Evolutionary conservation across 1,140 invertebrate species (phyloP), one percentile per base, ranked within the genome.

Genomic region (Neodiprion lecontei): DNA sequence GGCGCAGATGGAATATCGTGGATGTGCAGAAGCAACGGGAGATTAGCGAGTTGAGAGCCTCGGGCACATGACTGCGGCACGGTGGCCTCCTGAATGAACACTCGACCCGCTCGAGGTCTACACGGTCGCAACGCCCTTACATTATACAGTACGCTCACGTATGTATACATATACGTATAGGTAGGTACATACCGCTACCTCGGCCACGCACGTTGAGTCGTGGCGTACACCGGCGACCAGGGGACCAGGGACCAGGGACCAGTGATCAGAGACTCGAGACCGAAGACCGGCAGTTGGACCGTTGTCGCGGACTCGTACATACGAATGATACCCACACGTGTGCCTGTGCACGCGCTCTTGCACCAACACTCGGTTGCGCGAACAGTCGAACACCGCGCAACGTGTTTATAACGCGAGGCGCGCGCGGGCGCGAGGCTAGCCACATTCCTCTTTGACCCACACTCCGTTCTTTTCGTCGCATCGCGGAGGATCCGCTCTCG

Each of bases 371-470:
- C 53, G 53, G 11, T 61, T 17, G 53, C n/a, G 53, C 53, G 11
- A 61, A 17, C 53, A 61, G 53, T 17, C 53, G n/a, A 61, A 61
- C 53, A 61, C 53, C 53, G 53, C n/a, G 11, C 53, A 61, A 61
- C 53, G 53, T 61, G 53, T 61, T 61, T 61, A 17, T 14, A 61
- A 61, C 53, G 53, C 17, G 70, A 40, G 48, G 77, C 78, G 80
- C 79, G 83, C 79, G 84, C 80, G 81, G 77, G 79, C 81, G 81
- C 83, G 85, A 85, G 85, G 84, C 83, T 75, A 86, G 82, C 85
- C 80, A 81, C 86, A 87, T 88, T 88, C 86, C 83, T 83, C 68
- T 76, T 82, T 81, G 79, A 83, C 81, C 81, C 79, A 79, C 81
- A 79, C 80, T 84, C 83, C 80, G 79, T 78, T 78, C 76, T 81